phyloP scores from a whole-genome alignment of 2,797 vertebrate genomes.

The Peromyscus aztecus region DNA sequence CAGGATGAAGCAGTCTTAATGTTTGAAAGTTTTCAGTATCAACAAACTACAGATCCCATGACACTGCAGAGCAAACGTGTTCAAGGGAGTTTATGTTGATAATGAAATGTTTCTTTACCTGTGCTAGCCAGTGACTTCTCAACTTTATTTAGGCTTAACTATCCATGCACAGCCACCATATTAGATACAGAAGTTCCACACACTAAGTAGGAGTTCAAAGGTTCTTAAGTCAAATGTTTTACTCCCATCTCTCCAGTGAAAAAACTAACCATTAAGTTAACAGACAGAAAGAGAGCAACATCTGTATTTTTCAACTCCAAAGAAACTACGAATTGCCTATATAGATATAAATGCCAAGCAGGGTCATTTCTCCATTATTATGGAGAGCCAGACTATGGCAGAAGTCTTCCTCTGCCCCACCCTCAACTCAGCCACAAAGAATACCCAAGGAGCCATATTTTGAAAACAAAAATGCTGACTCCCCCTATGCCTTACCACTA shows the following conservation, averaged over 20 bases:
- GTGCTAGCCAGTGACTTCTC: background rate
- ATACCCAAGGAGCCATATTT: background rate
- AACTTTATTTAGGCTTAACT: background rate
- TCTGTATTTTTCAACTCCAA: background rate
- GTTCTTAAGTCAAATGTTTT: background rate
- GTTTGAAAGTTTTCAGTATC: background rate
- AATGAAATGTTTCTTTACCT: background rate
- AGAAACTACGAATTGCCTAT: background rate
- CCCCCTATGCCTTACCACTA: background rate
- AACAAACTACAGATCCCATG: background rate
- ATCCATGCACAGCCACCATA: background rate
- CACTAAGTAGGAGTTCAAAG: background rate
- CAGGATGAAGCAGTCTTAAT: background rate
- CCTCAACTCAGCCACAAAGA: background rate
- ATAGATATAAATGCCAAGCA: background rate
- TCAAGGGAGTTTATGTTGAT: background rate
- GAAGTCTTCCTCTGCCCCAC: background rate
- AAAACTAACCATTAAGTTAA: background rate
- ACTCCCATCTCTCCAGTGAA: background rate
- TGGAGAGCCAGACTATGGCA: background rate
- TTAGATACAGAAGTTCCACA: background rate
- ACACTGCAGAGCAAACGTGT: background rate
- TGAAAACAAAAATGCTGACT: background rate
- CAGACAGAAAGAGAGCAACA: background rate
- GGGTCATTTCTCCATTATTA: background rate